Evolutionary conservation across 2,113 vertebrate species (phyloP).

Genomic region (Turnix velox): DNA sequence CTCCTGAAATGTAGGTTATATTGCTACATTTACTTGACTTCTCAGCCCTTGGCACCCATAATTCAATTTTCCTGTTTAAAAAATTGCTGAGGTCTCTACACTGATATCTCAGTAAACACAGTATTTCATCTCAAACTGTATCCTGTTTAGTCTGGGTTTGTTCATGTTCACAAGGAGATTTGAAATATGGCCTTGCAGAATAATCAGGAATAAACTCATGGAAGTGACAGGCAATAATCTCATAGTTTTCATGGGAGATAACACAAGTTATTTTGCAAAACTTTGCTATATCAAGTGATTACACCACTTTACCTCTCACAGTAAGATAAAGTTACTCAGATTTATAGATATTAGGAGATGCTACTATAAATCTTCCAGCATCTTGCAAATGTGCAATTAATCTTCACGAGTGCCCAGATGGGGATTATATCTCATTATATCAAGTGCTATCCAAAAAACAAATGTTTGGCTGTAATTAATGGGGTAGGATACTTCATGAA

Average conservation of each 20-base stretch:
- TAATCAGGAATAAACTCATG: slow-evolving; percentile 26
- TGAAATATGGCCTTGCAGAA: slow-evolving; percentile 34
- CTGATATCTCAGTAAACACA: slow-evolving; percentile 37
- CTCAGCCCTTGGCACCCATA: slow-evolving; percentile 10
- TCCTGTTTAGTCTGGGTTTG: slow-evolving; percentile 37
- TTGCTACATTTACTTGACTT: not conserved
- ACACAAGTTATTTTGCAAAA: not conserved
- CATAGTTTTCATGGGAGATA: slow-evolving; percentile 18
- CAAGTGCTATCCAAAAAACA: slow-evolving; percentile 26
- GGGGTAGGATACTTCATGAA: slow-evolving; percentile 14
- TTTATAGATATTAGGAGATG: not conserved
- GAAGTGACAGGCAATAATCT: slow-evolving; percentile 34
- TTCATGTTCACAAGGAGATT: not conserved
- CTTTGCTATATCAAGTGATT: not conserved
- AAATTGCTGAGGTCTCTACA: slow-evolving; percentile 7
- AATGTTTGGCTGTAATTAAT: slow-evolving; percentile 42
- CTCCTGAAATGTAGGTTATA: not conserved
- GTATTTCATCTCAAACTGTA: slow-evolving; percentile 31
- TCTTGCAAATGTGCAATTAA: slow-evolving; percentile 44
- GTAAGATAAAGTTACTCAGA: not conserved
- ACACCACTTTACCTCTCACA: slow-evolving; percentile 18
- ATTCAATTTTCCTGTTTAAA: slow-evolving; percentile 8
- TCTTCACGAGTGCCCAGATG: slow-evolving; percentile 50
- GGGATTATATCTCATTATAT: slow-evolving; percentile 54
- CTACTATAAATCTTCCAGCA: slow-evolving; percentile 39